Percentiles rank a stretch among this genome's conserved stretches.
Evolutionary conservation across 2,888 invertebrate genomes (phyloP).

Genomic region (Laothoe populi): DNA sequence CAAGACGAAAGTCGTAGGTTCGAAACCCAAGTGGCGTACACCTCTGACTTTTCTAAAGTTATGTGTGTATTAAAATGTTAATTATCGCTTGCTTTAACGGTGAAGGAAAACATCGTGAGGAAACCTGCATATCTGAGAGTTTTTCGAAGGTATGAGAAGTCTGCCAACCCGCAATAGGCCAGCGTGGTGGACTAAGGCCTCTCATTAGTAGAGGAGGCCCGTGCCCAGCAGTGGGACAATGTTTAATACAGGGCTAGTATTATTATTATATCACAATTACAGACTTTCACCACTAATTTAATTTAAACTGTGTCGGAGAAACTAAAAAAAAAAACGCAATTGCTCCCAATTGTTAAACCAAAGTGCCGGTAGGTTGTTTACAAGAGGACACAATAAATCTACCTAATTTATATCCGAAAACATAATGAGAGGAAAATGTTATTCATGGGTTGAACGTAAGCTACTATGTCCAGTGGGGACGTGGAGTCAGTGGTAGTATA

Average conservation of each 20-base stretch:
- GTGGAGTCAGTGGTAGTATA: constrained; percentile 27
- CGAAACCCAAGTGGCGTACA: no score
- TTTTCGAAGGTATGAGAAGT: no score
- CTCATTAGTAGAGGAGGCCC: no score
- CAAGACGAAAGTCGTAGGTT: no score
- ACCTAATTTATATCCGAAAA: constrained; percentile 80
- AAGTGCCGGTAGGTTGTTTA: constrained; percentile 57
- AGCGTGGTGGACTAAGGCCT: no score
- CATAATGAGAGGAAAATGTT: constrained; percentile 82
- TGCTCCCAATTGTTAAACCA: constrained; percentile 42
- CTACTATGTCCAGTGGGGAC: constrained; percentile 60
- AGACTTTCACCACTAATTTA: constrained; percentile 8
- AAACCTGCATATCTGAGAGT: no score
- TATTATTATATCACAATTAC: neutral
- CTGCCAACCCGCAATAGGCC: no score
- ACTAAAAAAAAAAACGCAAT: constrained; percentile 56
- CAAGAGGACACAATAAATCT: constrained; percentile 68
- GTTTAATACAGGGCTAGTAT: neutral
- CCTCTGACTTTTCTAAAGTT: no score
- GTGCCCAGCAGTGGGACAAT: no score
- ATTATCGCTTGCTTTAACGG: no score
- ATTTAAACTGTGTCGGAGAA: constrained; percentile 1
- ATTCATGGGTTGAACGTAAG: constrained; percentile 64
- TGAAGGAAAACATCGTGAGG: no score
- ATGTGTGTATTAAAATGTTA: no score